Evolutionary conservation across 2,888 invertebrate species (phyloP).

Genomic region (Smittia sp.): DNA sequence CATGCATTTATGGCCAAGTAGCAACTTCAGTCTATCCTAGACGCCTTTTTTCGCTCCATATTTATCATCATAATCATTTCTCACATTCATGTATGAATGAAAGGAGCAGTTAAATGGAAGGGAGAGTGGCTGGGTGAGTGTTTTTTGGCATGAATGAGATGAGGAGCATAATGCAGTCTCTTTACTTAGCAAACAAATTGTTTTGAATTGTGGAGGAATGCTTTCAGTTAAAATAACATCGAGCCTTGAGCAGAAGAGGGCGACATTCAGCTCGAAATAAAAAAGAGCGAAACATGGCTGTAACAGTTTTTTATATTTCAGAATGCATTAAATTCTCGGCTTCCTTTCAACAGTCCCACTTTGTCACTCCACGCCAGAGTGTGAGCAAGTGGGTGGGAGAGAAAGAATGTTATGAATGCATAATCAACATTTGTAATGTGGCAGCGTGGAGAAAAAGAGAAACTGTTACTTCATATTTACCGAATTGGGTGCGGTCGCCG

Average conservation of each 20-base stretch:
- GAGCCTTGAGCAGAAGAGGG: background rate
- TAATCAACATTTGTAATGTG: conserved; percentile 4
- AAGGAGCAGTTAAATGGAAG: background rate
- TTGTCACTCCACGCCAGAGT: no score
- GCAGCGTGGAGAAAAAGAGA: conserved; percentile 12
- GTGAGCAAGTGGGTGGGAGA: background rate
- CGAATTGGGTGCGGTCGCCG: conserved; percentile 80
- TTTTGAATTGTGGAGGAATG: conserved; percentile 5
- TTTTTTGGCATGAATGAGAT: background rate
- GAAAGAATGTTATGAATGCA: background rate
- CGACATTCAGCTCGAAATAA: no score
- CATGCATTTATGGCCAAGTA: background rate
- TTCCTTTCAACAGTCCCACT: no score
- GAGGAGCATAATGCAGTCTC: background rate
- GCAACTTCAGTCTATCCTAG: background rate
- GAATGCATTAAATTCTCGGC: no score
- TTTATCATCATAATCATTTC: conserved; percentile 34
- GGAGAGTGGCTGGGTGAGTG: background rate
- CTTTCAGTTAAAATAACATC: background rate
- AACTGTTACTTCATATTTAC: conserved; percentile 55
- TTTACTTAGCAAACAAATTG: conserved; percentile 4
- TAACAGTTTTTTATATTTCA: no score
- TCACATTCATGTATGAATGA: conserved; percentile 2
- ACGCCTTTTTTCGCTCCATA: conserved; percentile 17
- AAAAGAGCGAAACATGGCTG: no score